Evolutionary conservation across 2,113 vertebrate species (phyloP).

Genomic region (Diadophis punctatus): DNA sequence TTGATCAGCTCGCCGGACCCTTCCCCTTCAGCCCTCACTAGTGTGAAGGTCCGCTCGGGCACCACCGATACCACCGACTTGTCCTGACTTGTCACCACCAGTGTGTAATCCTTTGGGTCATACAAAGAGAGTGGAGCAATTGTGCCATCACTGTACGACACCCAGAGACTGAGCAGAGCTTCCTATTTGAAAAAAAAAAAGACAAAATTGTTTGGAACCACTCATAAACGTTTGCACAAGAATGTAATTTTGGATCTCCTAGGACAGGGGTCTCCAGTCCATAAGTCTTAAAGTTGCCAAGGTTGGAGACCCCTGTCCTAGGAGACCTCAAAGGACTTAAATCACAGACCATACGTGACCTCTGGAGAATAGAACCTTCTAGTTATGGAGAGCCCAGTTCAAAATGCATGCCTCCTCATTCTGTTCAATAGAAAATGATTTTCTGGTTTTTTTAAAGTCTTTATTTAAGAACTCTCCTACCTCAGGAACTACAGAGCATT

Average conservation of each 20-base stretch:
- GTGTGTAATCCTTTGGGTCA: slow-evolving; percentile 92
- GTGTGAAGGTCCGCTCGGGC: slow-evolving; percentile 83
- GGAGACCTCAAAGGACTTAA: background rate
- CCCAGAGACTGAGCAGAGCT: slow-evolving; percentile 90
- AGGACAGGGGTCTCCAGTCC: too few relatives aligned
- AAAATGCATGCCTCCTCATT: background rate
- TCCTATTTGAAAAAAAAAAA: slow-evolving; percentile 73
- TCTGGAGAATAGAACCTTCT: background rate
- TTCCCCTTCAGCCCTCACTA: slow-evolving; percentile 86
- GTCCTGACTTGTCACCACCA: slow-evolving; percentile 85
- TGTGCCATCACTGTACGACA: slow-evolving; percentile 93
- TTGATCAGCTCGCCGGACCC: slow-evolving; percentile 81
- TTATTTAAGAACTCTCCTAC: background rate
- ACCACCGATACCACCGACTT: slow-evolving; percentile 83
- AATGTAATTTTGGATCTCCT: background rate
- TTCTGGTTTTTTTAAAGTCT: background rate
- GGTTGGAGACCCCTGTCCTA: too few relatives aligned
- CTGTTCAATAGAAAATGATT: background rate
- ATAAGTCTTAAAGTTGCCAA: too few relatives aligned
- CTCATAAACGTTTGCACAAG: background rate
- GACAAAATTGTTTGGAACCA: slow-evolving; percentile 14
- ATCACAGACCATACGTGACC: too few relatives aligned
- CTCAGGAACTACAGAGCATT: background rate
- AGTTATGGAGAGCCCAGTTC: background rate
- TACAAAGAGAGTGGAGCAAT: slow-evolving; percentile 86